Evolutionary conservation across 2,888 invertebrate species (phyloP).

Genomic region (Uloborus plumipes): DNA sequence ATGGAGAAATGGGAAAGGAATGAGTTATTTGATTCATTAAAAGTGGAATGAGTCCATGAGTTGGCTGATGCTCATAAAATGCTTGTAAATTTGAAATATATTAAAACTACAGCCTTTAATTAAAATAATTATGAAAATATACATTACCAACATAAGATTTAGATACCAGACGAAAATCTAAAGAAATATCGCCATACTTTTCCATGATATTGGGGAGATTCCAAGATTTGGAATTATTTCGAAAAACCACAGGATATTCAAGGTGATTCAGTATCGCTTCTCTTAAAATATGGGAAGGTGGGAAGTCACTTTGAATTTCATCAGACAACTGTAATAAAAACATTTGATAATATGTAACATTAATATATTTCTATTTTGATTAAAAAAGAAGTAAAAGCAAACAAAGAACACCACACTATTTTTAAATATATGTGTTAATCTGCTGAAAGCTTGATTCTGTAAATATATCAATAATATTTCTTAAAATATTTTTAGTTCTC

Average conservation of each 20-base stretch:
- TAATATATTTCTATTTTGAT: too few species aligned
- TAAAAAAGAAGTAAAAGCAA: background rate
- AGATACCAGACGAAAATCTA: slow-evolving; percentile 31
- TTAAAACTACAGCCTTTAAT: too few species aligned
- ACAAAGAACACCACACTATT: too few species aligned
- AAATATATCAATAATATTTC: too few species aligned
- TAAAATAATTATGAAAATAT: background rate
- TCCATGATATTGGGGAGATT: slow-evolving; percentile 14
- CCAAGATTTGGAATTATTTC: slow-evolving; percentile 15
- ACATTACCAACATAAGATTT: slow-evolving; percentile 25
- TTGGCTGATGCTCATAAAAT: too few species aligned
- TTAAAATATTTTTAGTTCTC: too few species aligned
- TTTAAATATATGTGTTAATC: too few species aligned
- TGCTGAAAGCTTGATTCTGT: too few species aligned
- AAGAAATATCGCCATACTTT: slow-evolving; percentile 15
- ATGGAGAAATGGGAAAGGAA: too few species aligned
- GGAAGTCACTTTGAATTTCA: slow-evolving; percentile 10
- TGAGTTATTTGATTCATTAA: too few species aligned
- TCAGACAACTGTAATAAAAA: slow-evolving; percentile 5
- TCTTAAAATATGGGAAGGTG: slow-evolving; percentile 12
- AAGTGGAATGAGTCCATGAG: too few species aligned
- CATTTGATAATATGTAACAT: background rate
- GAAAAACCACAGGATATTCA: slow-evolving; percentile 30
- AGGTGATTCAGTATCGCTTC: slow-evolving; percentile 1
- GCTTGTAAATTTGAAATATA: too few species aligned